Conservation (phyloP, 2,113 vertebrate species). For the Macroglossus sobrinus region DNA sequence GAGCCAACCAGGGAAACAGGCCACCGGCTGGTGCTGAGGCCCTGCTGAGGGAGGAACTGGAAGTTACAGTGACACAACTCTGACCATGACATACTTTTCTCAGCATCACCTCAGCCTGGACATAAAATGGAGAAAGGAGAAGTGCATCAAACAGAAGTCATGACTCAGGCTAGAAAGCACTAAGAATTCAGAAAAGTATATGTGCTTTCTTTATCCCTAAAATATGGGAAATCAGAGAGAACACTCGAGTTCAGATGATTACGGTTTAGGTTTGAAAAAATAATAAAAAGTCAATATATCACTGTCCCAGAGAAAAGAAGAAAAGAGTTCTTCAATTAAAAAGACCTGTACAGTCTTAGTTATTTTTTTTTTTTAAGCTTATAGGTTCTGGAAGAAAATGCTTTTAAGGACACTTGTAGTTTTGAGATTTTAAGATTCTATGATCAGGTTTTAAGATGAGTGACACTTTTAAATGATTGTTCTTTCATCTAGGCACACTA, state of each 20-base stretch:
- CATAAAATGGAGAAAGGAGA: background rate
- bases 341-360: background rate
- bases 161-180: background rate
- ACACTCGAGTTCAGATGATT: background rate
- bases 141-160: background rate
- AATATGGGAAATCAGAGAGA: background rate
- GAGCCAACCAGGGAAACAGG: background rate
- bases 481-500: background rate
- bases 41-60: background rate
- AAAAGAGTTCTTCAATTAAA: background rate
- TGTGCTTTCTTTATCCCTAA: background rate
- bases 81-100: background rate
- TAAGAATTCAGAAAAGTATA: background rate
- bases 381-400: background rate
- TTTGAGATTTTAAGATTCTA: background rate
- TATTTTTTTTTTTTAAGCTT: background rate
- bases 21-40: rapidly evolving
- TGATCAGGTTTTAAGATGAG: background rate
- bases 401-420: background rate
- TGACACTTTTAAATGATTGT: background rate
- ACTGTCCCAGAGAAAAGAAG: background rate
- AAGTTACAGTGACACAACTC: background rate
- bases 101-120: background rate
- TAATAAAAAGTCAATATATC: background rate
- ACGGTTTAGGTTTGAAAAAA: background rate